Evolutionary conservation across 2,888 invertebrate species (phyloP).

Genomic region (Prosapia bicincta): DNA sequence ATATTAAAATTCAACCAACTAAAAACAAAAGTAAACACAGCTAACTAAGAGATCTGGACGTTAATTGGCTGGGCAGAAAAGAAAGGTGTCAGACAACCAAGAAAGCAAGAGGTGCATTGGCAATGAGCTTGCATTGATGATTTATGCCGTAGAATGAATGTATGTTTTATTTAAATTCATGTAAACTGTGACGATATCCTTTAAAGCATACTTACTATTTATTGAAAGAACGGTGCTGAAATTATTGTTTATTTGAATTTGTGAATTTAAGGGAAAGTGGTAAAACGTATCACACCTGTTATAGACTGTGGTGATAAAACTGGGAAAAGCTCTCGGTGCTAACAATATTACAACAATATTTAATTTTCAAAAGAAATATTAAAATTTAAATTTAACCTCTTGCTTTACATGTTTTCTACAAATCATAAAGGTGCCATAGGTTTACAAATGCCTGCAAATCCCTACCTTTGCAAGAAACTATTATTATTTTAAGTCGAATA

Average conservation of each 20-base stretch:
- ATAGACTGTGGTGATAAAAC: too few relatives aligned
- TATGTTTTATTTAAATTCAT: not conserved
- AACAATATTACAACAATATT: too few relatives aligned
- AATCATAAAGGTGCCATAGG: too few relatives aligned
- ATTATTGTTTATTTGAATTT: not conserved
- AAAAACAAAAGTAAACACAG: not conserved
- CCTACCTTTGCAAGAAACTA: too few relatives aligned
- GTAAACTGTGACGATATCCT: not conserved
- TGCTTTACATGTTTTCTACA: too few relatives aligned
- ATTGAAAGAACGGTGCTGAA: not conserved
- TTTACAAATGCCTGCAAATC: too few relatives aligned
- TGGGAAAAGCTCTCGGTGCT: too few relatives aligned
- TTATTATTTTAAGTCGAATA: too few relatives aligned
- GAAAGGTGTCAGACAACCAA: not conserved
- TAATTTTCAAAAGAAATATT: too few relatives aligned
- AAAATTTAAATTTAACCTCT: too few relatives aligned
- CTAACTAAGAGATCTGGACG: not conserved
- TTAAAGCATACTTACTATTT: not conserved
- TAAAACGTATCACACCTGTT: too few relatives aligned
- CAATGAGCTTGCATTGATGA: not conserved
- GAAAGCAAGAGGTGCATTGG: not conserved
- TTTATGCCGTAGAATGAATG: not conserved
- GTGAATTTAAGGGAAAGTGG: too few relatives aligned
- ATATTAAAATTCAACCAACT: not conserved
- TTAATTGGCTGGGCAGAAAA: not conserved